Base-by-base conservation (phyloP, 1,140 invertebrate species). In the Acromyrmex echinatior region DNA sequence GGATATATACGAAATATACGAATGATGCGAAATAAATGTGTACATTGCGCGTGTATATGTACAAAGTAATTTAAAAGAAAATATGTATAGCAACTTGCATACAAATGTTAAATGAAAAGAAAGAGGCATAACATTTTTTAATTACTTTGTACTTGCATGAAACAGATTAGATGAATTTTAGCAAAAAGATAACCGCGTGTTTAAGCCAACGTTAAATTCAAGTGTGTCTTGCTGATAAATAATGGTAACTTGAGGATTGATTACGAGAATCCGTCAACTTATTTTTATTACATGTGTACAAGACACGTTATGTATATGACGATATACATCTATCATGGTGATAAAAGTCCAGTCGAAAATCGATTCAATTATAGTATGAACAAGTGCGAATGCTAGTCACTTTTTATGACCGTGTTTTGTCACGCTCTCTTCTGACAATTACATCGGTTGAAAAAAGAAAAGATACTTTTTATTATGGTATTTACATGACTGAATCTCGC, bases 241-340 rank as follows among this genome's bases (percentile, higher is more conserved):
- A 74, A 70, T 90, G 86, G 66, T 90, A 87, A 90, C 74, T 71
- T 21, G 25, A 58, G 39, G 63, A 79, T 85, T 79, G 74, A 85
- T 86, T 77, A 87, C 60, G 86, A 88, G 39, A 88, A 89, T 74
- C 79, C 79, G 68, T 86, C 58, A 87, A 90, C 68, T 86, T 90
- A 90, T 90, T 87, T 90, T 90, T 90, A 85, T 90, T 87, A 90
- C 88, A 73, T 77, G 73, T 87, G 73, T 87, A 88, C 74, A 14
- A 25, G 39, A 90, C 71, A 87, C 88, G 80, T 87, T 89, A 90
- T 87, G 84, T 68, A 78, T 79, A 77, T 71, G 39, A 89, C 77
- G 74, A 89, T 90, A 89, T 78, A 87, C 84, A 62, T 88, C 88
- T 90, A 53, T 53, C 88, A 90, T 90, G 78, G 68, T 79, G 79